These are phyloP conservation scores for Heliconius erato DNA, from an alignment of 2,888 invertebrate species.

Conservation along the genomic window DNA sequence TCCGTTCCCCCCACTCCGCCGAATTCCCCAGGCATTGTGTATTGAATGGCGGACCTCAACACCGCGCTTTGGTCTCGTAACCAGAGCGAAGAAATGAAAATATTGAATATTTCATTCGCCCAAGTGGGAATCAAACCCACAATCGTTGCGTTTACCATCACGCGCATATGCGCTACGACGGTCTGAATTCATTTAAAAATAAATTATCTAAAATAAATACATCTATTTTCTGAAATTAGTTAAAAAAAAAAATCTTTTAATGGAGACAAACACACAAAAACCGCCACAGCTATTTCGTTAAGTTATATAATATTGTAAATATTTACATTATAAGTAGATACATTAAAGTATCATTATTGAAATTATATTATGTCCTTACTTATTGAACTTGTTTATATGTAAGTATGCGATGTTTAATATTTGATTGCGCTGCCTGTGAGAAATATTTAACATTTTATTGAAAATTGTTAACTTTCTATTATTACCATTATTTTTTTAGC, in stretches of 20 bases:
- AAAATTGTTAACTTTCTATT: background rate
- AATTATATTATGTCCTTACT: background rate
- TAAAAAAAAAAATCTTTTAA: no score
- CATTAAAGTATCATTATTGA: no score
- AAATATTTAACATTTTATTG: slow-evolving; percentile 26
- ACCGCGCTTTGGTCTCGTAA: no score
- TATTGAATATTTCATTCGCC: background rate
- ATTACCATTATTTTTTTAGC: background rate
- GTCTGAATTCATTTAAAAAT: no score
- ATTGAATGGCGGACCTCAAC: no score
- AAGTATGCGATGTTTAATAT: background rate
- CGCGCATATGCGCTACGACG: background rate
- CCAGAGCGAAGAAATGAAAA: background rate
- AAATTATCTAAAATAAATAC: no score
- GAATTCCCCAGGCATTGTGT: no score
- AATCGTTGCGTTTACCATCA: background rate
- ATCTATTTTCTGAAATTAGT: no score
- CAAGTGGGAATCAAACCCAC: background rate
- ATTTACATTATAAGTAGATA: background rate
- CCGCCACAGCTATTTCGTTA: background rate
- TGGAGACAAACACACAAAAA: no score
- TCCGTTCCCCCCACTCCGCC: no score
- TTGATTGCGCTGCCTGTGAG: background rate
- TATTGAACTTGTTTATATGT: background rate
- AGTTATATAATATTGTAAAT: background rate